Conservation (phyloP, 92 coral and sea anemone species). For the Muricea muricata region DNA sequence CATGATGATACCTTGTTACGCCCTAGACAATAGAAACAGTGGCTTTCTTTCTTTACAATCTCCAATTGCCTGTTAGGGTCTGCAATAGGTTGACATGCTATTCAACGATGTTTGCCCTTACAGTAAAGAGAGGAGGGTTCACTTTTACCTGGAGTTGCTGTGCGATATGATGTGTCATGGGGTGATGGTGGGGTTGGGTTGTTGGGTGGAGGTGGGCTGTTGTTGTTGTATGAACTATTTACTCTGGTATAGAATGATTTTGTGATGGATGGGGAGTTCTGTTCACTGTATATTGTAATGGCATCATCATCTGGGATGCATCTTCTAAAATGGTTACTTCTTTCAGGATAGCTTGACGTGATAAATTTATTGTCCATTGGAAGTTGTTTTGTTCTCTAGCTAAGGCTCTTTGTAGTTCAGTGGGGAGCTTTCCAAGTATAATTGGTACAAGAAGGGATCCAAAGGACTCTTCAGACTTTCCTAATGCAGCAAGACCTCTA, state of each 20-base stretch:
- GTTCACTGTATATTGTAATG: background rate
- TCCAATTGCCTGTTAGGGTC: conserved; percentile 30
- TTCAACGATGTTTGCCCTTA: conserved; percentile 45
- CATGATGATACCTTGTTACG: conserved; percentile 45
- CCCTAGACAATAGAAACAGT: conserved; percentile 47
- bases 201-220: background rate
- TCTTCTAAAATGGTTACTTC: background rate
- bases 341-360: background rate
- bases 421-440: background rate
- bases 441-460: background rate
- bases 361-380: background rate
- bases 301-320: background rate
- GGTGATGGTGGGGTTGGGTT: background rate
- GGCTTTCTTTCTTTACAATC: conserved; percentile 35
- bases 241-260: background rate
- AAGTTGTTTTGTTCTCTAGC: conserved; percentile 1
- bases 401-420: background rate
- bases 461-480: background rate
- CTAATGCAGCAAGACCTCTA: conserved; percentile 3
- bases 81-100: conserved; percentile 8
- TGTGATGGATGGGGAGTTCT: background rate
- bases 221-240: background rate
- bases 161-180: too few species aligned
- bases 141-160: background rate
- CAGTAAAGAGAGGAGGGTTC: conserved; percentile 40